phyloP scores from a whole-genome alignment of 1,140 invertebrate genomes.

The Homalodisca vitripennis region DNA sequence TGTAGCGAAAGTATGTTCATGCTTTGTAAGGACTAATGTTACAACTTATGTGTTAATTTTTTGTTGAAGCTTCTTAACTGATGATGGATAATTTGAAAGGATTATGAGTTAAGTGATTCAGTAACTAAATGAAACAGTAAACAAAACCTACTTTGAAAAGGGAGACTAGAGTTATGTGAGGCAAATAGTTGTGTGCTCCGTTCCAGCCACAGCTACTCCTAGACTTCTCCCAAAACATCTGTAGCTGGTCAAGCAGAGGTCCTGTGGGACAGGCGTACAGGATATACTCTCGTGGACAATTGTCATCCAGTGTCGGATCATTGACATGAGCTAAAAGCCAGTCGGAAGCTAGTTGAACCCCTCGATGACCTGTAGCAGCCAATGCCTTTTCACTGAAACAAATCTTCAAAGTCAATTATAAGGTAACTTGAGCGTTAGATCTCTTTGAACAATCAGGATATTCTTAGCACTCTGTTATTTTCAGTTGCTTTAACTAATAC shows the following conservation, averaged over 20 bases:
- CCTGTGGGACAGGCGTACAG: slow-evolving; percentile 84
- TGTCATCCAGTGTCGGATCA: slow-evolving; percentile 74
- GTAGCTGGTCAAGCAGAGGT: slow-evolving; percentile 64
- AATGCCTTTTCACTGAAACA: slow-evolving; percentile 77
- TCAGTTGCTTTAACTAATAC: no score
- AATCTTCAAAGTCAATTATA: no score
- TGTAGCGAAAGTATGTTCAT: no score
- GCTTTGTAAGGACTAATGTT: no score
- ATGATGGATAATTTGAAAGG: no score
- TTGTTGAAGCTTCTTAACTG: no score
- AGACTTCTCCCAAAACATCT: slow-evolving; percentile 79
- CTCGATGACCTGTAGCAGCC: slow-evolving; percentile 83
- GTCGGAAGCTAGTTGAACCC: slow-evolving; percentile 83
- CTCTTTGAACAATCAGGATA: no score
- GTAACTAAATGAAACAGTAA: no score
- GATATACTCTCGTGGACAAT: slow-evolving; percentile 76
- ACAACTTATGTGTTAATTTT: no score
- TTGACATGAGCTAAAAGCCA: slow-evolving; percentile 88
- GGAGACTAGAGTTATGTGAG: slow-evolving; percentile 85
- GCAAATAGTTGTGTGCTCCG: slow-evolving; percentile 83
- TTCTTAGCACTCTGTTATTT: no score
- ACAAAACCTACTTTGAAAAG: slow-evolving; percentile 73
- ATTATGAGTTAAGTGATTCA: no score
- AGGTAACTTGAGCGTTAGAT: no score
- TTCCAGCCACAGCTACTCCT: slow-evolving; percentile 75